A percentile compares a stretch with the other conserved stretches of the same genome.
phyloP scores from a whole-genome alignment of 2,797 vertebrate species.

The Euphonia xanthogaster region DNA sequence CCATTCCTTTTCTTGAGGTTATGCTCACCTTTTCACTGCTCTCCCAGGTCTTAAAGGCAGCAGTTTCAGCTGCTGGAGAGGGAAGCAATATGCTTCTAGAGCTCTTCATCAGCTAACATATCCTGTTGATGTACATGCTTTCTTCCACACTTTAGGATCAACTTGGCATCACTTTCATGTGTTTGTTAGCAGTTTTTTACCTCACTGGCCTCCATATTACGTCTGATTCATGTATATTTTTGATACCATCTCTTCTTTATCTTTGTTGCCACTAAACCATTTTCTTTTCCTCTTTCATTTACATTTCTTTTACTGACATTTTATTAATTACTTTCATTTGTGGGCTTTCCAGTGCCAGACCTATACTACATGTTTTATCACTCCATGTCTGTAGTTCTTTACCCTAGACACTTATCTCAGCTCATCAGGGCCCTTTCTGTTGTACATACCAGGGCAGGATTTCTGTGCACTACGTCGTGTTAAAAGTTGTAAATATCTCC shows the following conservation, averaged over 20 bases:
- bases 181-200: background rate
- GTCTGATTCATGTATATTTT: background rate
- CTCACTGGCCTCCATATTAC: accelerated
- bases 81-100: background rate
- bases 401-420: background rate
- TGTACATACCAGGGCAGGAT: accelerated
- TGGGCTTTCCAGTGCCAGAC: background rate
- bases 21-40: background rate
- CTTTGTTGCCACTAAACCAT: background rate
- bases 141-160: background rate
- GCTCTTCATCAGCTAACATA: background rate
- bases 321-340: background rate
- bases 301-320: background rate
- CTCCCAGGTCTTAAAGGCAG: background rate
- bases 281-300: background rate
- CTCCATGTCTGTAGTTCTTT: background rate
- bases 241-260: background rate
- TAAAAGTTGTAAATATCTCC: background rate
- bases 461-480: background rate
- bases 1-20: background rate
- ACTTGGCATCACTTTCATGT: background rate
- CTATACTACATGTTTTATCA: background rate
- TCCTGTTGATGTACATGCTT: background rate
- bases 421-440: background rate
- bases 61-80: background rate